A percentile compares a stretch with the other conserved stretches of the same genome.
Conservation (phyloP, 1,140 invertebrate genomes). For the Diprion similis region DNA sequence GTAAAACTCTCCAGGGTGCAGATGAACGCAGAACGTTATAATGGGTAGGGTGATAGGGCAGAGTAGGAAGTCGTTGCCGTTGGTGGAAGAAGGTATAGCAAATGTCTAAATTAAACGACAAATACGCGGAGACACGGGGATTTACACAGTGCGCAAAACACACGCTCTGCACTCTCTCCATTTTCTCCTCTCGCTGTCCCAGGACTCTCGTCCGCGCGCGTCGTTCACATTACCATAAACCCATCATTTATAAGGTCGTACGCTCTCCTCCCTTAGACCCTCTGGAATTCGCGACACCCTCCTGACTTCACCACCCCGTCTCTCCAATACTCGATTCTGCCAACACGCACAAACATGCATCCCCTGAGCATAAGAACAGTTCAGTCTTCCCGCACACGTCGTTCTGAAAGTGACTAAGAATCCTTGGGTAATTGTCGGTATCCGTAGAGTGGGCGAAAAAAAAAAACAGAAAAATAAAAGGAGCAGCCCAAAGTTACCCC, state of each 20-base stretch:
- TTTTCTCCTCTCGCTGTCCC: constrained; percentile 43
- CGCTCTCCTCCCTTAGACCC: constrained; percentile 30
- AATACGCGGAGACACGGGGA: constrained; percentile 55
- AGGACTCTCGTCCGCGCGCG: constrained; percentile 29
- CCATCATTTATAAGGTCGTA: constrained; percentile 52
- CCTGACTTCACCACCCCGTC: not conserved
- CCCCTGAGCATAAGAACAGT: constrained; percentile 46
- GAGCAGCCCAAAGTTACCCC: too few species aligned
- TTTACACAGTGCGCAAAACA: constrained; percentile 54
- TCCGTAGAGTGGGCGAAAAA: too few species aligned
- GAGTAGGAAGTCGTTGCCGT: not conserved
- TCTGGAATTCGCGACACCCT: constrained; percentile 17
- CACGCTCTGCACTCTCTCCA: constrained; percentile 47
- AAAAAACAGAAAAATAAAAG: too few species aligned
- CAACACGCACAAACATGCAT: not conserved
- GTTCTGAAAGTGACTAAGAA: not conserved
- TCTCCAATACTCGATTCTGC: not conserved
- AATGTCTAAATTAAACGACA: constrained; percentile 59
- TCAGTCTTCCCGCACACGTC: constrained; percentile 23
- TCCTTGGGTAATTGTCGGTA: too few species aligned
- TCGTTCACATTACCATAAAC: constrained; percentile 51
- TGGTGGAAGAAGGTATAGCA: constrained; percentile 33
- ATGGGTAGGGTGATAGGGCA: not conserved
- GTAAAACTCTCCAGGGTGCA: not conserved
- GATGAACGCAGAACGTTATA: not conserved